Evolutionary conservation across 2,113 vertebrate species (phyloP).

Genomic region (Podarcis cretensis): DNA sequence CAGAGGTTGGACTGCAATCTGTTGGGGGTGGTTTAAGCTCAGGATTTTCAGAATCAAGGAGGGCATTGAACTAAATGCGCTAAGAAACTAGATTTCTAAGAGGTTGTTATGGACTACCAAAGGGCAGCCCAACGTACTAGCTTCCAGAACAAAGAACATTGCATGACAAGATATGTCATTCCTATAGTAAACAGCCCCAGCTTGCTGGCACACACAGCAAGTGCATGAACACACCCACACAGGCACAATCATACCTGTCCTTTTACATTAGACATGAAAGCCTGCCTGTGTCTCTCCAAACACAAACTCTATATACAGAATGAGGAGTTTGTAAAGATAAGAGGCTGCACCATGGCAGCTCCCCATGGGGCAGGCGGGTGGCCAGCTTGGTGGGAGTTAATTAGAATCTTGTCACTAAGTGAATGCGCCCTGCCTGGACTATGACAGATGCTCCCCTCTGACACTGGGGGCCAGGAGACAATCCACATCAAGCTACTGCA

Average conservation of each 20-base stretch:
- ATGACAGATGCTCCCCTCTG: slow-evolving; percentile 88
- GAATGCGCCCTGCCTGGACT: slow-evolving; percentile 93
- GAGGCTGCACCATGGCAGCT: slow-evolving; percentile 66
- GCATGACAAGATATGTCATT: slow-evolving; percentile 20
- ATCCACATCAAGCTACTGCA: slow-evolving; percentile 92
- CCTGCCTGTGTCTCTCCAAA: accelerated
- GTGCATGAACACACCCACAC: not conserved
- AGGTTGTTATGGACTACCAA: not conserved
- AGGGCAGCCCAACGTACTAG: not conserved
- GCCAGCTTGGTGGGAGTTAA: slow-evolving; percentile 92
- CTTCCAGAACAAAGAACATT: accelerated
- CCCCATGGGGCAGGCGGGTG: slow-evolving; percentile 52
- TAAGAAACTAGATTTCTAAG: not conserved
- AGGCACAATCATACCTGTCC: not conserved
- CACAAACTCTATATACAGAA: not conserved
- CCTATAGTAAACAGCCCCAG: accelerated
- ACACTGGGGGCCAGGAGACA: slow-evolving; percentile 78
- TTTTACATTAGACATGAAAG: slow-evolving; percentile 16
- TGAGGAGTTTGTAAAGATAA: slow-evolving; percentile 13
- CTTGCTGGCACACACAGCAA: not conserved
- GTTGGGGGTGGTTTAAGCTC: not conserved
- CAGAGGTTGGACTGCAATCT: not conserved
- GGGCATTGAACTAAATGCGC: not conserved
- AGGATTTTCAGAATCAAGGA: not conserved
- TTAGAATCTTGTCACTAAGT: slow-evolving; percentile 99